These are phyloP conservation scores for Cryptocephalus moraei DNA, from an alignment of 2,888 invertebrate species.

Conservation along the genomic window DNA sequence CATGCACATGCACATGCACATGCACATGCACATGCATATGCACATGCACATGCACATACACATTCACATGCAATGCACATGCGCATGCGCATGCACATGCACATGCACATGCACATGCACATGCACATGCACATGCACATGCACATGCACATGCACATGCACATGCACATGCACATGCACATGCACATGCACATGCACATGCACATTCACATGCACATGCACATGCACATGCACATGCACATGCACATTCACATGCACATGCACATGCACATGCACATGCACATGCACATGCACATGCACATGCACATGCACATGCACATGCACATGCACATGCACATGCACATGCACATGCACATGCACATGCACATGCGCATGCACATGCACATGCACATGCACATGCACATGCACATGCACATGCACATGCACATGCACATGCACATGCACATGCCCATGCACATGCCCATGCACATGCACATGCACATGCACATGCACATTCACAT, in stretches of 20 bases:
- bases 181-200: neutral
- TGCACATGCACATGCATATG: neutral
- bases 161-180: neutral
- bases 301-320: neutral
- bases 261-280: neutral
- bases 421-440: too few species aligned
- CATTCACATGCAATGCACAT: too few species aligned
- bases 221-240: too few species aligned
- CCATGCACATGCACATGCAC: too few species aligned
- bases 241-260: too few species aligned
- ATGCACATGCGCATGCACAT: neutral
- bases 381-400: neutral
- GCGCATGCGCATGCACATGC: neutral
- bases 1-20: neutral
- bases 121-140: neutral
- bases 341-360: neutral
- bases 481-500: neutral
- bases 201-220: too few species aligned
- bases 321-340: neutral
- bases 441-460: too few species aligned
- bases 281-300: neutral
- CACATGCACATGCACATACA: slow-evolving; percentile 1
- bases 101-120: neutral
- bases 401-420: neutral
- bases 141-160: neutral